Evolutionary conservation across 2,888 invertebrate genomes (phyloP), one percentile per base, ranked within the genome.

Genomic region (Athalia circularis): DNA sequence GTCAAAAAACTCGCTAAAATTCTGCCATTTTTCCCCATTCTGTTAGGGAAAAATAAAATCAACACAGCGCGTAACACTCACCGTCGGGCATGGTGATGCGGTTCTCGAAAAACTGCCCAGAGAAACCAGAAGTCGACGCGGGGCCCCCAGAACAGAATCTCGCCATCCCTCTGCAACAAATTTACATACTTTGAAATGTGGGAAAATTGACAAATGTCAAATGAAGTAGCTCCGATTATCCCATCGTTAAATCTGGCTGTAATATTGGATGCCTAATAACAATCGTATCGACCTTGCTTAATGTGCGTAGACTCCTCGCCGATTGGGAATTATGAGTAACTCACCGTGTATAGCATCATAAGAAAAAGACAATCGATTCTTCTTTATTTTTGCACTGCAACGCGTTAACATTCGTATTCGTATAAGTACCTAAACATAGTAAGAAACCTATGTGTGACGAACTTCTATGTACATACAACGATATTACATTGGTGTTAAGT

Each of bases 71-170:
- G n/a, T n/a, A n/a, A n/a, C n/a, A n/a, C 87, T 90, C 85, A 90
- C 90, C 85, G 85, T 80, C 79, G 88, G 85, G 84, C 85, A 84
- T 77, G 88, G 87, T 81, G 90, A 89, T 79, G 81, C 85, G 85
- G 90, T 89, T 85, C 89, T 89, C 83, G 90, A 90, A 87, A 90
- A 87, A 85, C 88, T 90, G 82, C 89, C 88, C 80, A 90, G 87
- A 84, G 88, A 89, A 81, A 88, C 87, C 82, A 90, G 81, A 80
- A 90, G 85, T 77, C 90, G 88, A 80, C 90, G 89, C 83, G 90
- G 87, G 83, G 89, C 89, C 85, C 89, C 89, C 86, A 90, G 85
- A 86, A 90, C 88, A 11, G 89, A 89, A 81, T 89, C 88, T 82
- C 89, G 89, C 90, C 90, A 90, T 90, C 88, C 89, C 87, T 90